Conservation (phyloP, 2,797 vertebrate species). For the Okamejei kenojei region DNA sequence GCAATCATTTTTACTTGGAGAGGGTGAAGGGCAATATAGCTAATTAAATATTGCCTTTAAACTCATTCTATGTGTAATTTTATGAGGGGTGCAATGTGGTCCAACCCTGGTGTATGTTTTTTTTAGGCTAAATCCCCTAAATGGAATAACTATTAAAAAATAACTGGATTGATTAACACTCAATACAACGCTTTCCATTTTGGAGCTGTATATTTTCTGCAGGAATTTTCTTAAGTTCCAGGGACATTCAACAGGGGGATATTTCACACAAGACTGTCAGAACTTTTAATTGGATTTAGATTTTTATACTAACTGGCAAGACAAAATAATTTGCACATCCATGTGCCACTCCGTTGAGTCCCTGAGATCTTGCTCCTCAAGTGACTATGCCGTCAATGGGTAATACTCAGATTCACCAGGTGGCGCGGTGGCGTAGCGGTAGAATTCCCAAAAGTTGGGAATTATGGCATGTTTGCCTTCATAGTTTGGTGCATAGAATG, state of each 20-base stretch:
- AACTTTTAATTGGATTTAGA: not conserved
- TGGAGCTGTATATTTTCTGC: slow-evolving; percentile 2
- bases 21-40: not conserved
- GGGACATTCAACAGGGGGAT: not conserved
- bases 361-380: not conserved
- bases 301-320: not conserved
- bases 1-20: not conserved
- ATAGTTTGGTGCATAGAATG: no score
- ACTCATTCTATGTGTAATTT: not conserved
- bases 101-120: not conserved
- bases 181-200: not conserved
- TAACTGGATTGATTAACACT: slow-evolving; percentile 1
- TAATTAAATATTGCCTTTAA: not conserved
- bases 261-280: slow-evolving; percentile 1
- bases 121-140: not conserved
- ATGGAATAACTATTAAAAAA: not conserved
- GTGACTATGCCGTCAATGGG: not conserved
- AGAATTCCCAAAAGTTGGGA: no score
- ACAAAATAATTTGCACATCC: not conserved
- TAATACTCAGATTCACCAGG: not conserved
- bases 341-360: not conserved
- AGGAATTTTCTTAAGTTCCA: not conserved
- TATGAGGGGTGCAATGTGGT: not conserved
- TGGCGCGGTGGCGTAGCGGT: no score
- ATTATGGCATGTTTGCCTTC: no score